Conservation (phyloP, 2,113 vertebrate species). For the Sinocyclocheilus maitianheensis region DNA sequence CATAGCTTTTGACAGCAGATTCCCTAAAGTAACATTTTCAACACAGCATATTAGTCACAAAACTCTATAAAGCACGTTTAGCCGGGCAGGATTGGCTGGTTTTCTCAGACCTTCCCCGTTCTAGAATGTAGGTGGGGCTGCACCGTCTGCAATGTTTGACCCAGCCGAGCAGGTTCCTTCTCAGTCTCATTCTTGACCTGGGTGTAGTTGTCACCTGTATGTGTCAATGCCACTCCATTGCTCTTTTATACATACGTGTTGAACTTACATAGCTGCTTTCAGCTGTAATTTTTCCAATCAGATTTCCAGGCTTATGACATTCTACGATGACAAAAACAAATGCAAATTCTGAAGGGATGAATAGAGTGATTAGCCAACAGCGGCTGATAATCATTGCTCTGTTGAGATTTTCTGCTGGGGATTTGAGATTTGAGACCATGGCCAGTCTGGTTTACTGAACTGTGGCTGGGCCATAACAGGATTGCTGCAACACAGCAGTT, state of each 20-base stretch:
- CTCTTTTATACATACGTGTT: neutral
- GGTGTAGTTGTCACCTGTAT: constrained; percentile 57
- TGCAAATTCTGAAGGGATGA: neutral
- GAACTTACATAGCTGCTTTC: neutral
- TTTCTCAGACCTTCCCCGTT: constrained; percentile 19
- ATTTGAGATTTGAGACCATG: constrained; percentile 18
- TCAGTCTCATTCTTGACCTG: constrained; percentile 49
- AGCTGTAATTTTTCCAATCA: neutral
- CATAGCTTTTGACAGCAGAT: neutral
- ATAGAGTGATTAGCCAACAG: neutral
- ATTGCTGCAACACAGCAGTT: constrained; percentile 46
- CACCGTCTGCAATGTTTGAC: constrained; percentile 24
- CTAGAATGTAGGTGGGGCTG: constrained; percentile 38
- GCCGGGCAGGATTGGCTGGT: constrained; percentile 15
- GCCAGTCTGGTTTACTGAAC: constrained; percentile 14
- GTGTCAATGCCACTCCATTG: constrained; percentile 36
- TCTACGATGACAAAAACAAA: constrained; percentile 17
- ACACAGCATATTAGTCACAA: neutral
- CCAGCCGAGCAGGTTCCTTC: constrained; percentile 58
- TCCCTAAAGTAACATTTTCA: neutral
- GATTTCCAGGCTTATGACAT: neutral
- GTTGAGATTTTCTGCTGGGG: neutral
- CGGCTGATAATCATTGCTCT: constrained; percentile 14
- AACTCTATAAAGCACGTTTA: neutral
- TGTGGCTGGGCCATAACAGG: constrained; percentile 4